Evolutionary conservation across 2,113 vertebrate genomes (phyloP).

Genomic region (Solea solea): DNA sequence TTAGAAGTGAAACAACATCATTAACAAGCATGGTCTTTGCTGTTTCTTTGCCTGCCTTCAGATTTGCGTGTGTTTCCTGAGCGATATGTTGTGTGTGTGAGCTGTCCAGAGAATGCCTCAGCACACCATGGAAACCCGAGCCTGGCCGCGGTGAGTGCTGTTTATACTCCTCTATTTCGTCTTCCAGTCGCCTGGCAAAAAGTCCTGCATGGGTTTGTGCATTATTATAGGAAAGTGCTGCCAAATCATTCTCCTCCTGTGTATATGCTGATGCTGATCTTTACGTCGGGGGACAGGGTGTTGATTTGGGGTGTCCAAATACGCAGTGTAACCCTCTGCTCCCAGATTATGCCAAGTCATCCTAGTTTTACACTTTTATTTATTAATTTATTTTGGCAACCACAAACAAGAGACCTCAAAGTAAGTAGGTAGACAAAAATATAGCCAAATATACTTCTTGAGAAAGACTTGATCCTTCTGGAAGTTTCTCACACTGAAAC

Average conservation of each 20-base stretch:
- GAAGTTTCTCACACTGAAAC: conserved; percentile 13
- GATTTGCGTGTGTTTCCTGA: conserved; percentile 92
- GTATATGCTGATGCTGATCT: conserved; percentile 54
- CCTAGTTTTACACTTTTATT: conserved; percentile 11
- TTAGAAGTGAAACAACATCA: conserved; percentile 62
- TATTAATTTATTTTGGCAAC: background rate
- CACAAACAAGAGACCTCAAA: conserved; percentile 27
- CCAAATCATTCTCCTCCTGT: conserved; percentile 70
- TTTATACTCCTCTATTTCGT: conserved; percentile 79
- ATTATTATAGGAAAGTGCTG: conserved; percentile 69
- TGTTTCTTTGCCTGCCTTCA: conserved; percentile 69
- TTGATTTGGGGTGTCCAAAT: conserved; percentile 10
- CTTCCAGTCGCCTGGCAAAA: conserved; percentile 75
- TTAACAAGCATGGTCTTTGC: conserved; percentile 65
- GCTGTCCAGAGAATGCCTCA: conserved; percentile 79
- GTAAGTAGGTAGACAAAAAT: conserved; percentile 7
- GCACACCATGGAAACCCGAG: conserved; percentile 74
- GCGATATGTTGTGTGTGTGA: conserved; percentile 89
- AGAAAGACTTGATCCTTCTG: background rate
- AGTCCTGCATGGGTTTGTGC: conserved; percentile 53
- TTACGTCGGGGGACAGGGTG: conserved; percentile 20
- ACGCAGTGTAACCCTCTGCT: conserved; percentile 38
- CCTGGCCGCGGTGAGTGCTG: conserved; percentile 82
- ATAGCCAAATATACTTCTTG: conserved; percentile 15
- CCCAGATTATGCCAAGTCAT: conserved; percentile 21